Evolutionary conservation across 2,888 invertebrate species (phyloP).

Genomic region (Meta bourneti): DNA sequence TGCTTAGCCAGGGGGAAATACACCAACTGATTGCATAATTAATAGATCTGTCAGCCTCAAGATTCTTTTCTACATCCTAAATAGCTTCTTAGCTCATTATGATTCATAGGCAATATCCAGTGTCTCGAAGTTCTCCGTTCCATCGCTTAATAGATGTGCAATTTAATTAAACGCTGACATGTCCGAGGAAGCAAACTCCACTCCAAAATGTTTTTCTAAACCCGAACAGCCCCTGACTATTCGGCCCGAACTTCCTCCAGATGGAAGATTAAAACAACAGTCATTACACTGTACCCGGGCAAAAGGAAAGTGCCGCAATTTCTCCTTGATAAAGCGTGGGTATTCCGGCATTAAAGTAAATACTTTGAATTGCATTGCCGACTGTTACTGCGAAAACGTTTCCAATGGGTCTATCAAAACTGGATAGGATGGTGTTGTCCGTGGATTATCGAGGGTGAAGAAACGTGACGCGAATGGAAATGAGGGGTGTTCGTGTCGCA

Average conservation of each 20-base stretch:
- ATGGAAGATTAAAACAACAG: slow-evolving; percentile 60
- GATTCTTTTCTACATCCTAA: no score
- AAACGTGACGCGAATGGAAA: slow-evolving; percentile 38
- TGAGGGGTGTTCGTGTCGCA: not conserved
- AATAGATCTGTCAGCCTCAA: no score
- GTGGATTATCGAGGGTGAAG: not conserved
- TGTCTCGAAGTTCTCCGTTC: no score
- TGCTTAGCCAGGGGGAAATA: no score
- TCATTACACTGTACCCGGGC: slow-evolving; percentile 23
- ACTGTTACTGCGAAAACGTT: slow-evolving; percentile 32
- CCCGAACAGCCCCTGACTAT: no score
- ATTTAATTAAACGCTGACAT: no score
- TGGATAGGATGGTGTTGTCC: slow-evolving; percentile 35
- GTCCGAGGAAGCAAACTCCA: no score
- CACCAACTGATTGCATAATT: no score
- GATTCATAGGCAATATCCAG: no score
- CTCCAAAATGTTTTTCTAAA: no score
- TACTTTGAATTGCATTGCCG: slow-evolving; percentile 16
- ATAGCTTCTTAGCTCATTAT: no score
- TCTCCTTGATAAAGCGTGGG: slow-evolving; percentile 23
- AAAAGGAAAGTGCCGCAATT: slow-evolving; percentile 38
- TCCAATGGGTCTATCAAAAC: slow-evolving; percentile 64
- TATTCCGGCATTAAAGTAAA: slow-evolving; percentile 59
- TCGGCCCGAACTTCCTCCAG: not conserved
- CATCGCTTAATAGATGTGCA: no score